A percentile compares a stretch with the other conserved stretches of the same genome.
These are phyloP conservation scores for Bothrops jararaca DNA, from an alignment of 2,113 vertebrate species.

Conservation along the genomic window DNA sequence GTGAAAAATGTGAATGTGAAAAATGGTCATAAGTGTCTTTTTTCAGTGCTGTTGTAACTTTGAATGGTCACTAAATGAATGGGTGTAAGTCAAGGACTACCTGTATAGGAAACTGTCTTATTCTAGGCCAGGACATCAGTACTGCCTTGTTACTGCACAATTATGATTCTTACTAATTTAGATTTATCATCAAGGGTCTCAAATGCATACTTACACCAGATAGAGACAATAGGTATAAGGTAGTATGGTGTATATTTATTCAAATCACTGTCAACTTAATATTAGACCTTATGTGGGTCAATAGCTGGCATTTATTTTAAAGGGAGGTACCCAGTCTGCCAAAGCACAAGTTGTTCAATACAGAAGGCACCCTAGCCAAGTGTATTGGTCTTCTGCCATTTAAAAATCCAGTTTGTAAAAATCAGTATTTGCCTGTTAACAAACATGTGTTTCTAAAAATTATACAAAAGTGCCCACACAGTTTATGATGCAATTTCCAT, in stretches of 20 bases:
- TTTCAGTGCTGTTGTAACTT: background rate
- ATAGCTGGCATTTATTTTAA: background rate
- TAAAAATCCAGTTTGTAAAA: background rate
- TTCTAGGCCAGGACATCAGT: background rate
- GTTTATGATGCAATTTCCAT: background rate
- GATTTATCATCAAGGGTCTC: background rate
- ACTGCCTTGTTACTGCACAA: background rate
- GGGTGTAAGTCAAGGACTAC: background rate
- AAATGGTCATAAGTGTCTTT: background rate
- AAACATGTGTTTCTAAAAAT: background rate
- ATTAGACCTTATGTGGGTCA: too few species aligned
- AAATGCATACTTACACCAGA: background rate
- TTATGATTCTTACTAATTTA: background rate
- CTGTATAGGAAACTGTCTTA: background rate
- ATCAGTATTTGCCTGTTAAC: background rate
- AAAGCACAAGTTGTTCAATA: background rate
- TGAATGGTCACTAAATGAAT: background rate
- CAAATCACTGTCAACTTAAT: background rate
- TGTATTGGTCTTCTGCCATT: background rate
- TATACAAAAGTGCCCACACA: background rate
- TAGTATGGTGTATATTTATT: background rate
- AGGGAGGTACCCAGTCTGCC: background rate
- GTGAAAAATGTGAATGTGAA: background rate
- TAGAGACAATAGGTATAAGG: background rate
- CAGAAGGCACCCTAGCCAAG: background rate